Evolutionary conservation across 2,113 vertebrate genomes (phyloP).

Genomic region (Gobiocypris rarus): DNA sequence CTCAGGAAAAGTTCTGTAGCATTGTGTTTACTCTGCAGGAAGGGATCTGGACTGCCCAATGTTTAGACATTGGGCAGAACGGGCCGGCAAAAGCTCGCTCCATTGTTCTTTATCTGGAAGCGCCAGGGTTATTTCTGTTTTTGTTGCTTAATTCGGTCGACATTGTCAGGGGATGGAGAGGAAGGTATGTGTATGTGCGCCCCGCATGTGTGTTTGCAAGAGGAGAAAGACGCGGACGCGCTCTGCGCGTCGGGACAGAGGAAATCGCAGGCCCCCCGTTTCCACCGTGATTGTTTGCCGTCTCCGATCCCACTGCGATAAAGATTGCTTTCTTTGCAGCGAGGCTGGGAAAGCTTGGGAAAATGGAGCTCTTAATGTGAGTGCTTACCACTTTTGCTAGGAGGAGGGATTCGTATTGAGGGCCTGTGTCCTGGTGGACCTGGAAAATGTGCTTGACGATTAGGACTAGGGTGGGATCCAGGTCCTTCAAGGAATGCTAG

Average conservation of each 20-base stretch:
- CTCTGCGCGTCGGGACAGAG: slow-evolving; percentile 61
- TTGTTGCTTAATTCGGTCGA: slow-evolving; percentile 80
- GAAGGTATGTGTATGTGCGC: slow-evolving; percentile 66
- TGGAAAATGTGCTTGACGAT: slow-evolving; percentile 23
- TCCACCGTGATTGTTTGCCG: slow-evolving; percentile 69
- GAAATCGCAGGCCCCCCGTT: slow-evolving; percentile 69
- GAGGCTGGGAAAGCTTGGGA: slow-evolving; percentile 46
- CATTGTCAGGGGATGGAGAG: slow-evolving; percentile 75
- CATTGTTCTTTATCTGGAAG: slow-evolving; percentile 83
- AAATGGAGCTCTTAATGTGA: slow-evolving; percentile 54
- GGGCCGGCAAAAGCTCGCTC: slow-evolving; percentile 65
- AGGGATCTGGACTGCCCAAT: slow-evolving; percentile 70
- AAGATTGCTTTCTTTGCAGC: slow-evolving; percentile 68
- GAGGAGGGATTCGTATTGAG: slow-evolving; percentile 34
- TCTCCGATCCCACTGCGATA: slow-evolving; percentile 69
- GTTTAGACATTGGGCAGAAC: slow-evolving; percentile 77
- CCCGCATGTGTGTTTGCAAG: slow-evolving; percentile 50
- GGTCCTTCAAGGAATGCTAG: slow-evolving; percentile 40
- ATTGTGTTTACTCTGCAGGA: slow-evolving; percentile 82
- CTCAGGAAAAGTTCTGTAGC: slow-evolving; percentile 76
- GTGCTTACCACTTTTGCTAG: slow-evolving; percentile 30
- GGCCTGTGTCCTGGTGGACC: slow-evolving; percentile 38
- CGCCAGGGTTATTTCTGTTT: slow-evolving; percentile 79
- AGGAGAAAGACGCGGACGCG: slow-evolving; percentile 53
- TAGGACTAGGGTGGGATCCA: slow-evolving; percentile 34